Conservation (phyloP, 2,797 vertebrate species). For the Urosaurus nigricauda region DNA sequence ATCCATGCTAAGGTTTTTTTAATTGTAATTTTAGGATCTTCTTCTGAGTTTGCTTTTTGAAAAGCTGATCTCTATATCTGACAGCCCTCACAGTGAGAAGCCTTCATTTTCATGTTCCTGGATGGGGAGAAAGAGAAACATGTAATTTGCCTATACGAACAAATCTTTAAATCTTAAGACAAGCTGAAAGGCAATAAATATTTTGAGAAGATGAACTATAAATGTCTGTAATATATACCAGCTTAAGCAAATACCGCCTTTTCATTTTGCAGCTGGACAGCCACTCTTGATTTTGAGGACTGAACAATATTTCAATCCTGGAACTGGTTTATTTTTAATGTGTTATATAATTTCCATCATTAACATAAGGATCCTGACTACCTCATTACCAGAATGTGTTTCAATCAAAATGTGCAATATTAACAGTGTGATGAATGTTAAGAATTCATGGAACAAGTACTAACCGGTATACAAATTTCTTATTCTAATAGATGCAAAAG, state of each 20-base stretch:
- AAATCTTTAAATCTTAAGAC: conserved; percentile 1
- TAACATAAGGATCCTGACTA: neutral
- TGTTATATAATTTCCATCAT: neutral
- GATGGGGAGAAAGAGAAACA: conserved; percentile 45
- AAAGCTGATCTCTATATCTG: conserved; percentile 51
- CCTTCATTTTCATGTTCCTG: conserved; percentile 61
- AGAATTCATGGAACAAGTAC: neutral
- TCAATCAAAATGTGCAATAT: neutral
- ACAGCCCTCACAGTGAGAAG: conserved; percentile 45
- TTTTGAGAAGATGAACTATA: conserved; percentile 13
- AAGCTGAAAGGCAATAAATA: neutral
- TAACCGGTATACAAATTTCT: neutral
- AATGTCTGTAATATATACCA: conserved; percentile 23
- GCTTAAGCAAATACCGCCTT: conserved; percentile 16
- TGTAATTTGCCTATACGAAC: conserved; percentile 46
- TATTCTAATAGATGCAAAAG: neutral
- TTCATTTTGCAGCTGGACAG: conserved; percentile 37
- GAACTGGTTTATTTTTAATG: conserved; percentile 15
- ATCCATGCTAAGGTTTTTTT: conserved; percentile 70
- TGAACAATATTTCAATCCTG: neutral
- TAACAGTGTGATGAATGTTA: neutral
- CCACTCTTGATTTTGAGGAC: neutral
- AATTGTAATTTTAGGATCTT: conserved; percentile 42
- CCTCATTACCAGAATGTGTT: neutral
- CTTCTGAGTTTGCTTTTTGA: conserved; percentile 41